Evolutionary conservation across 1,140 invertebrate genomes (phyloP).

Genomic region (Grapholita molesta): DNA sequence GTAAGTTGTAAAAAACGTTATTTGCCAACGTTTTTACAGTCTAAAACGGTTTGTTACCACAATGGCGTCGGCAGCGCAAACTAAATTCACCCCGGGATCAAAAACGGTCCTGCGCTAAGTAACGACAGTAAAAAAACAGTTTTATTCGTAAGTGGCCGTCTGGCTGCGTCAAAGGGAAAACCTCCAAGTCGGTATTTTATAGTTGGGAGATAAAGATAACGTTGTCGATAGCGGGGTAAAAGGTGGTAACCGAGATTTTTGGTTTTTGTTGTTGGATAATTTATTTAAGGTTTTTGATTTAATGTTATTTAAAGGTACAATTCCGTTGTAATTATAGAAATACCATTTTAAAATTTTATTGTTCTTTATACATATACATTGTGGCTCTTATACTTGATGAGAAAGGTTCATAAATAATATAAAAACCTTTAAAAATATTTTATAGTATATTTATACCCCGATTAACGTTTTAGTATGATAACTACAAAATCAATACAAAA

Average conservation of each 20-base stretch:
- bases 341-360: too few species aligned
- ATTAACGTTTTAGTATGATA: too few species aligned
- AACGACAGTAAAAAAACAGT: constrained; percentile 42
- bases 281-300: background rate
- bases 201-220: constrained; percentile 7
- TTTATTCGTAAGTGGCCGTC: constrained; percentile 51
- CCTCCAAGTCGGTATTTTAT: constrained; percentile 25
- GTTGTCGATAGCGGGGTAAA: background rate
- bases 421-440: too few species aligned
- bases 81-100: constrained; percentile 18
- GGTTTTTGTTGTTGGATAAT: background rate
- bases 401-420: too few species aligned
- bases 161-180: constrained; percentile 51
- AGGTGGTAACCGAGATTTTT: constrained; percentile 4
- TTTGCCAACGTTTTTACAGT: background rate
- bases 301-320: background rate
- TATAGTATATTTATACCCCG: too few species aligned
- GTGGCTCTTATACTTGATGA: too few species aligned
- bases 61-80: background rate
- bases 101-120: constrained; percentile 27
- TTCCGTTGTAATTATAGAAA: too few species aligned
- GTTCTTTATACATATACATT: too few species aligned
- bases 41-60: background rate
- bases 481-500: too few species aligned
- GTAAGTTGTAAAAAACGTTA: too few species aligned